Conservation (phyloP, 1,140 invertebrate species). For the Diabrotica undecimpunctata region DNA sequence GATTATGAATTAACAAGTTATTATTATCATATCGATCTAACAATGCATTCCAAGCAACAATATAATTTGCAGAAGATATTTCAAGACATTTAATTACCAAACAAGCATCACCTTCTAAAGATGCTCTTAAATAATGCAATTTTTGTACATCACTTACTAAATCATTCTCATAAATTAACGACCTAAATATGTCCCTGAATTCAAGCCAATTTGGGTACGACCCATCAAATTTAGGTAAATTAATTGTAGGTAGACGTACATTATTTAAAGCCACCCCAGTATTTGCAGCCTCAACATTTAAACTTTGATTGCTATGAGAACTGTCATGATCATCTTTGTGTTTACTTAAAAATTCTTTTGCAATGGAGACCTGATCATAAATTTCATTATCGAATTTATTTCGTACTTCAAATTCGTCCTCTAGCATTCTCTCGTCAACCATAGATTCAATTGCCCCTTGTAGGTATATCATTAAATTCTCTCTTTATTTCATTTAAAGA, state of each 20-base stretch:
- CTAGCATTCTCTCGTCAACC: not conserved
- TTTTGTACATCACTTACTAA: constrained; percentile 13
- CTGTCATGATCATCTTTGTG: constrained; percentile 4
- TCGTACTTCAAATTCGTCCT: constrained; percentile 4
- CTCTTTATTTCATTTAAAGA: constrained; percentile 3
- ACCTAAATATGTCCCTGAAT: constrained; percentile 17
- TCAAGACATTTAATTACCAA: constrained; percentile 17
- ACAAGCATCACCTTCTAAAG: constrained; percentile 19
- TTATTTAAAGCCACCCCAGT: constrained; percentile 5
- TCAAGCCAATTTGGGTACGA: constrained; percentile 11
- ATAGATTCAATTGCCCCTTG: constrained; percentile 11
- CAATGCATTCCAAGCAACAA: constrained; percentile 19
- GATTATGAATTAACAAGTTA: constrained; percentile 16
- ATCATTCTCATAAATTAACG: constrained; percentile 20
- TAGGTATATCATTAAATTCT: constrained; percentile 16
- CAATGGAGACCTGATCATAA: constrained; percentile 9
- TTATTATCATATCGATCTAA: constrained; percentile 26
- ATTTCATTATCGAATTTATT: constrained; percentile 13
- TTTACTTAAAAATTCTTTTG: constrained; percentile 14
- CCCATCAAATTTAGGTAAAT: constrained; percentile 15
- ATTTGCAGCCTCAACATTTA: no score
- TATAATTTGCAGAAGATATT: constrained; percentile 21
- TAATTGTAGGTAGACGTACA: constrained; percentile 15
- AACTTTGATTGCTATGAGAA: constrained; percentile 5
- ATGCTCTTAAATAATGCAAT: constrained; percentile 21